Base-by-base conservation (phyloP, 1,140 invertebrate species). In the Bombus ignitus region DNA sequence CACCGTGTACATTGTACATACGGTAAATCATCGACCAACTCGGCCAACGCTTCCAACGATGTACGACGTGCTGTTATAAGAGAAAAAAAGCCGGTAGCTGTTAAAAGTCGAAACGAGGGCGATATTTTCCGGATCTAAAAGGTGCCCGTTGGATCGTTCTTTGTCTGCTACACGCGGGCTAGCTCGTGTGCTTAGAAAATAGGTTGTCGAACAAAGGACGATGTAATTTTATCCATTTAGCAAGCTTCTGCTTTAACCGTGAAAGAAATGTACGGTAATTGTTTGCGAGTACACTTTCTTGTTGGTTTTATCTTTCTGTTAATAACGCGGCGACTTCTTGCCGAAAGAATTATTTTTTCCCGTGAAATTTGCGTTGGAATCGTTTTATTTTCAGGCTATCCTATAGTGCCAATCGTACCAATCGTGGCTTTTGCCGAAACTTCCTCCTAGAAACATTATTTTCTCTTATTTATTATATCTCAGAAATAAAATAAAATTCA, bases 21-120 rank as follows among this genome's bases (percentile, higher is more conserved):
- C 53, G 72, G 87, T 89, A 89, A 89, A 89, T 88, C 87, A 88
- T 81, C 71, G 32, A 6, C 57, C 53, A n/a, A 57, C 18, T 15
- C 13, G n/a, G 42, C 18, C 42, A 37, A 42, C 71, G 39, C n/a
- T 42, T 4, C 25, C 25, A 28, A 15, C 35, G 22, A n/a, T 13
- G 32, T 75, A 57, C 18, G 44, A 18, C 35, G 32, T 0, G 28
- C 53, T 12, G 37, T 59, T 76, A 22, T 6, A 5, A 4, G 32
- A 22, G 35, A 22, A 18, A n/a, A n/a, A 22, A 39, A 10, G 15
- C 4, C 13, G 25, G 9, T 15, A 22, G 25, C 39, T 78, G 65
- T 78, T 78, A 78, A 78, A 44, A 78, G 57, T 62, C 8, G 37
- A 28, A 28, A 35, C 25, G 12, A 18, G 13, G 4, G 4, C 42